Base-by-base conservation (phyloP, 2,888 invertebrate genomes). In the Nomada fucata region DNA sequence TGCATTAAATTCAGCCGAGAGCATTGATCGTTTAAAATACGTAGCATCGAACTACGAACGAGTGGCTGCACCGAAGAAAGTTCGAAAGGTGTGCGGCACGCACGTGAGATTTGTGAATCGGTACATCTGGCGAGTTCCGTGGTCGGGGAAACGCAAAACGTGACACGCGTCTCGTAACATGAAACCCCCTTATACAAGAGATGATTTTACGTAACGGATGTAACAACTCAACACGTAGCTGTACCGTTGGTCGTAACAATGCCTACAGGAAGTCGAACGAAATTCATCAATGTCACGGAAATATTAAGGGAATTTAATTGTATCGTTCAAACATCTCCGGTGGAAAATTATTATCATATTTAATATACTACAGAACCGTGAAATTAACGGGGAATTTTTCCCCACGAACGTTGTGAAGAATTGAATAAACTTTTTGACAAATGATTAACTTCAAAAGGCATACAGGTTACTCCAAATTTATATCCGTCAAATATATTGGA, bases 201-300 rank as follows among this genome's bases (percentile, higher is more conserved):
- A 75, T 57, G 67, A 84, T 86, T 88, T 92, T 91, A 89, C 88
- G 90, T 90, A 92, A 92, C 91, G 89, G 90, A 91, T 91, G 91
- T 89, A 83, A 71, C 82, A 81, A 65, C 65, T 78, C 81, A 80
- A 85, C 90, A 88, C 90, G 90, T 89, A 91, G 87, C 89, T 68
- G 83, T 67, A 61, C 71, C 13, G 26, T 26, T 20, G 9, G 18
- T 72, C 70, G 76, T 82, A 74, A 23, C 75, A 63, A 65, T 86
- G 86, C 84, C 70, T 75, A 89, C 88, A 89, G 90, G 88, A 91
- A 91, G 57, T 61, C 42, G n/a, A 13, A 29, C 55, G 10, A 59
- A 57, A 65, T 71, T 65, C 60, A 20, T 65, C 64, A 4, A 26
- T 29, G 47, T n/a, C 23, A 18, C 11, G 23, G 29, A n/a, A 67